Evolutionary conservation across 2,113 vertebrate species (phyloP), one percentile per base, ranked within the genome.

Genomic region (Octodon degus): DNA sequence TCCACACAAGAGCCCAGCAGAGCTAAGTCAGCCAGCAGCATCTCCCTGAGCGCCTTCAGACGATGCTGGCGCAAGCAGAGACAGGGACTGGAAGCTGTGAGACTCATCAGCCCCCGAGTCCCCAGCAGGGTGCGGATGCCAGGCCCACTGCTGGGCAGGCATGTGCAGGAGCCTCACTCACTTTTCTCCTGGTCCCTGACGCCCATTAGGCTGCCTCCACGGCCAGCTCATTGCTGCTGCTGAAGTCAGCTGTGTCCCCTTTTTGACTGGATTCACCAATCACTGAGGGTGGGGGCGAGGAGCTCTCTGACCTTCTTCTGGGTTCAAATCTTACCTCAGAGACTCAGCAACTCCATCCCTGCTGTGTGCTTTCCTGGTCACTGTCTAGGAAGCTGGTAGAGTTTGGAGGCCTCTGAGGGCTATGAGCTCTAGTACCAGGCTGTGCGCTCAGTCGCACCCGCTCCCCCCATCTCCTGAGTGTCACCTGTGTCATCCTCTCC

Each of bases 91-190:
- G 5, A 25, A 43, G 13, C 30, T 2, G 24, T 27, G 27, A 50
- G 25, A 17, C 1, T 0, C 67, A 43, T 7, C 4, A 22, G 67
- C 16, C 17, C 0, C 4, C 0, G 1, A 14, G 81, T 68, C 16
- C 70, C 32, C 4, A 13, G 19, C 8, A 2, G 4, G 58, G 58
- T n/a, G 32, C 20, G 30, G 25, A 19, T 7, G 17, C 13, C 16
- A 13, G 32, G 30, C 77, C 34, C 55, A 30, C 3, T 4, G 3
- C 17, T 8, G 30, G 19, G 7, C 4, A 40, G 62, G 37, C 22
- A 2, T 22, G 27, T 9, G 6, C 24, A 6, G n/a, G 58, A 60
- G 24, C 37, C 58, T 22, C 32, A 55, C 37, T 34, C 27, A 20
- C 30, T 7, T 62, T 55, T 13, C 70, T 43, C 7, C 5, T 16